These are phyloP conservation scores for Spodoptera littoralis DNA, from an alignment of 2,888 invertebrate species.

Conservation along the genomic window DNA sequence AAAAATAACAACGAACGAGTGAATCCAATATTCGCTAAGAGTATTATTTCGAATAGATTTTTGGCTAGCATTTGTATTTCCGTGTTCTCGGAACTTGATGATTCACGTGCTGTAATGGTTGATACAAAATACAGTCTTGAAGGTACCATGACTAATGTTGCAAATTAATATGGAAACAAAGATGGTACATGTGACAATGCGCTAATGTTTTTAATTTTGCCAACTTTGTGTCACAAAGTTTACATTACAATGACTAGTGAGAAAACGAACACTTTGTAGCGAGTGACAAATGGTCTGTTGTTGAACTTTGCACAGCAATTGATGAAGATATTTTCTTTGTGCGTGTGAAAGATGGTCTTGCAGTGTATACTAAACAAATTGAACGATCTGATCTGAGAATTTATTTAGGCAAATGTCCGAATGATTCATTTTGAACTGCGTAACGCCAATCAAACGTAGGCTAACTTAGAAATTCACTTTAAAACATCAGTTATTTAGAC, in stretches of 20 bases:
- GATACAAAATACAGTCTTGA: conserved; percentile 25
- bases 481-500: no score
- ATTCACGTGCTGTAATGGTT: conserved; percentile 31
- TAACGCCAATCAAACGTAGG: no score
- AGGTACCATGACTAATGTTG: conserved; percentile 45
- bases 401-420: no score
- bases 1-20: not conserved
- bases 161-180: conserved; percentile 51
- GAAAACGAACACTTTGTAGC: conserved; percentile 9
- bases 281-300: conserved; percentile 25
- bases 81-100: conserved; percentile 3
- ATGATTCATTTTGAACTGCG: no score
- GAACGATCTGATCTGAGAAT: not conserved
- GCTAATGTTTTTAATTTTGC: conserved; percentile 34
- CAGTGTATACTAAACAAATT: conserved; percentile 15
- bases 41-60: conserved; percentile 1
- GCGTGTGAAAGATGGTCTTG: conserved; percentile 6
- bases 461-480: no score
- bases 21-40: conserved; percentile 3
- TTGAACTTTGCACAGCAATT: conserved; percentile 24
- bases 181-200: conserved; percentile 38
- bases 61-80: conserved; percentile 19
- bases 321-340: conserved; percentile 23
- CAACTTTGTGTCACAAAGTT: conserved; percentile 23
- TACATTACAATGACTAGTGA: conserved; percentile 20